Percentiles rank a stretch among this genome's conserved stretches.
Evolutionary conservation across 2,113 vertebrate species (phyloP).

Genomic region (Lagenorhynchus albirostris): DNA sequence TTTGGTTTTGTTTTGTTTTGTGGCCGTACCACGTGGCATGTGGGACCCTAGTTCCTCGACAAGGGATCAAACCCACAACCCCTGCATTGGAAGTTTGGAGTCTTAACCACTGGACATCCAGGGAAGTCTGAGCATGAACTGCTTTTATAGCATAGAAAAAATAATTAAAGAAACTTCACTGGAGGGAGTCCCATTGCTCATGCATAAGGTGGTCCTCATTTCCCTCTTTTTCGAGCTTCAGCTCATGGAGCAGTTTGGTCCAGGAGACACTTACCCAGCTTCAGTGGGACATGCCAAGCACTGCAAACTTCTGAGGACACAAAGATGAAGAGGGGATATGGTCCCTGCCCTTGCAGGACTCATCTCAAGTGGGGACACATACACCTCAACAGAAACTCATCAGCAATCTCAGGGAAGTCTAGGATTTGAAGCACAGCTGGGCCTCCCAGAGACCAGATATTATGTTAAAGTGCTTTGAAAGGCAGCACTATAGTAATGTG

Average conservation of each 20-base stretch:
- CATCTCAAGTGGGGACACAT: background rate
- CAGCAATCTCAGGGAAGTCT: background rate
- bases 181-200: background rate
- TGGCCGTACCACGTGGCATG: fast-evolving
- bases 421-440: background rate
- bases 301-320: background rate
- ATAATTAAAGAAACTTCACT: background rate
- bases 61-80: background rate
- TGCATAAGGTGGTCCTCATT: background rate
- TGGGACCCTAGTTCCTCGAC: background rate
- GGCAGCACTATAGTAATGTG: background rate
- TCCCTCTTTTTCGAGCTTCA: background rate
- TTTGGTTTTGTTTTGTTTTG: background rate
- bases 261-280: background rate
- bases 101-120: background rate
- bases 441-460: background rate
- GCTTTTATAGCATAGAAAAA: background rate
- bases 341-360: background rate
- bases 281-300: background rate
- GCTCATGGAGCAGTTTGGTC: background rate
- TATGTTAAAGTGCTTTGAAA: background rate
- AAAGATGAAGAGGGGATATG: too few species aligned
- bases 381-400: background rate
- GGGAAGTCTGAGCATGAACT: background rate
- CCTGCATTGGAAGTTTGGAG: background rate